Percentiles rank a stretch among this genome's conserved stretches.
phyloP scores from a whole-genome alignment of 2,888 invertebrate species.

The Stictocephala bisonia region DNA sequence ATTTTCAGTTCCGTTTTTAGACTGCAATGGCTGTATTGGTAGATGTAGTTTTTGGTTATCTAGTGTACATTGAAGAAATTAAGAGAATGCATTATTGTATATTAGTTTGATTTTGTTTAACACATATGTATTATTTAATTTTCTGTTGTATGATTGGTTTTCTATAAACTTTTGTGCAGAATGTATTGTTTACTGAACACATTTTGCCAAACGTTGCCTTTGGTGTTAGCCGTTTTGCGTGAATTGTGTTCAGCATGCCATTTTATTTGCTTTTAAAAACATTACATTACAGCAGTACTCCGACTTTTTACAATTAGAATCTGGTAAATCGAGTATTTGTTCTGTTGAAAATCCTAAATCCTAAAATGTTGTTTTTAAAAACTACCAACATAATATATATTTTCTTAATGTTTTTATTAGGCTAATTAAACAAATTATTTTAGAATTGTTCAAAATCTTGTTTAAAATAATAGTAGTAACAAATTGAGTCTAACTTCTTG shows the following conservation, averaged over 20 bases:
- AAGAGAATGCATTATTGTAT: conserved; percentile 11
- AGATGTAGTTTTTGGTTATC: not conserved
- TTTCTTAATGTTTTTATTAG: too few species aligned
- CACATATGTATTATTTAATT: conserved; percentile 5
- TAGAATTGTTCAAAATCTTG: too few species aligned
- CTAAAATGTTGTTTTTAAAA: too few species aligned
- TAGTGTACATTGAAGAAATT: not conserved
- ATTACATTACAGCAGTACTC: conserved; percentile 28
- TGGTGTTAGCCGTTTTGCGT: conserved; percentile 23
- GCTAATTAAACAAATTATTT: too few species aligned
- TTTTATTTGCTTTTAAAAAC: conserved; percentile 35
- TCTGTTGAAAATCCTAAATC: too few species aligned
- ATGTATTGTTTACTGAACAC: conserved; percentile 29
- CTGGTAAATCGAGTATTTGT: too few species aligned
- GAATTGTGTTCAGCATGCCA: conserved; percentile 39
- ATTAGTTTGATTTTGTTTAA: not conserved
- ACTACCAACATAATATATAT: too few species aligned
- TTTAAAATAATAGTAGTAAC: too few species aligned
- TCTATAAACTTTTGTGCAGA: too few species aligned
- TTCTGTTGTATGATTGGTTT: conserved; percentile 1
- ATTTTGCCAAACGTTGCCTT: not conserved
- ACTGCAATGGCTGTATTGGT: conserved; percentile 22
- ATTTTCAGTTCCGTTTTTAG: conserved; percentile 18
- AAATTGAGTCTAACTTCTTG: too few species aligned
- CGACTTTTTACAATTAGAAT: too few species aligned